Conservation (phyloP, 2,888 invertebrate species). For the Thumatha senex region DNA sequence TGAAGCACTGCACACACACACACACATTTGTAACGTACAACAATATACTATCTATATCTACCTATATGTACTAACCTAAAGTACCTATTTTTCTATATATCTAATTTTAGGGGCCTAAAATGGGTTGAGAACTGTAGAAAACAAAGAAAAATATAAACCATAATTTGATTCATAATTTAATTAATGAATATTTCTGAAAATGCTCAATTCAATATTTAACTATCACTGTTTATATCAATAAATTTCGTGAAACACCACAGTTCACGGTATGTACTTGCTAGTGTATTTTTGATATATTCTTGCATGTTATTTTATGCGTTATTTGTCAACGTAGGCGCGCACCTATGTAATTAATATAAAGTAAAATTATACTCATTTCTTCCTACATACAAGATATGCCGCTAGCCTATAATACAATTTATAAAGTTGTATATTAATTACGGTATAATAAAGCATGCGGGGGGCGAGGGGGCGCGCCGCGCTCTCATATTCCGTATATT, state of each 20-base stretch:
- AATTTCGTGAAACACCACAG: conserved; percentile 15
- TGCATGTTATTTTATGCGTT: conserved; percentile 33
- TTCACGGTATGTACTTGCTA: conserved; percentile 33
- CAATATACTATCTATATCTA: conserved; percentile 27
- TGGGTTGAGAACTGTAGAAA: conserved; percentile 44
- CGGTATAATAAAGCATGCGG: conserved; percentile 83
- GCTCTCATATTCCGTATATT: conserved; percentile 84
- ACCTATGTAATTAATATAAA: conserved; percentile 24
- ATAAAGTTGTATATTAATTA: conserved; percentile 83
- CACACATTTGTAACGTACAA: conserved; percentile 25
- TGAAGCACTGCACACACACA: conserved; percentile 40
- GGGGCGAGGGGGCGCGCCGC: conserved; percentile 82
- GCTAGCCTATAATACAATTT: conserved; percentile 67
- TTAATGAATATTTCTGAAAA: conserved; percentile 20
- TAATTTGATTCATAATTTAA: conserved; percentile 6
- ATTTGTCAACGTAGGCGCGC: conserved; percentile 16
- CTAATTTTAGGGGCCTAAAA: conserved; percentile 56
- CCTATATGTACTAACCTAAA: no score
- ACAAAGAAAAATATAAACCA: conserved; percentile 18
- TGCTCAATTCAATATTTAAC: conserved; percentile 12
- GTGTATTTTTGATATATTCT: conserved; percentile 36
- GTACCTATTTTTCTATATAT: conserved; percentile 29
- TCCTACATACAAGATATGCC: conserved; percentile 52
- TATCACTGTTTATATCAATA: conserved; percentile 42
- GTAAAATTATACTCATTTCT: conserved; percentile 34